Evolutionary conservation across 1,140 invertebrate genomes (phyloP).

Genomic region (Trichomalopsis sarcophagae): DNA sequence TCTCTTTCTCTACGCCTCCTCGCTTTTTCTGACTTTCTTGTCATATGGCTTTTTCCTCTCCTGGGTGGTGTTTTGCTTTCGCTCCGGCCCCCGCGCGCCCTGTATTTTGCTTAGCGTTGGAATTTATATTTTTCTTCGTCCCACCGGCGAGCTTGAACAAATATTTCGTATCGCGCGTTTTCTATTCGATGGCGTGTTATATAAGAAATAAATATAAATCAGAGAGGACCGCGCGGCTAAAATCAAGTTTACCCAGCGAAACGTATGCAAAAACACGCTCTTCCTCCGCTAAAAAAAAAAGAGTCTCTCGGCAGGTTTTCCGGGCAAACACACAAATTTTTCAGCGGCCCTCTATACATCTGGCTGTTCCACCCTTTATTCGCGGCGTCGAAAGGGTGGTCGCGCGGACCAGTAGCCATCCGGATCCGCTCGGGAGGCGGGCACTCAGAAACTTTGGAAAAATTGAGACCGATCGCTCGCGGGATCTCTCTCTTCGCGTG

Average conservation of each 20-base stretch:
- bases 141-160: neutral
- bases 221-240: no score
- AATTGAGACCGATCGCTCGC: constrained; percentile 59
- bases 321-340: constrained; percentile 6
- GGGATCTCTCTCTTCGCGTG: neutral
- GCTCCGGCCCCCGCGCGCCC: no score
- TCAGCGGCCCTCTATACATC: neutral
- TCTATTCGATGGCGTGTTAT: neutral
- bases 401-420: neutral
- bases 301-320: neutral
- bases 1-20: neutral
- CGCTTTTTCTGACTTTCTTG: constrained; percentile 1
- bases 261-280: neutral
- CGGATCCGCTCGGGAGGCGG: constrained; percentile 52
- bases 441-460: constrained; percentile 57
- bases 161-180: neutral
- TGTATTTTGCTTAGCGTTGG: neutral
- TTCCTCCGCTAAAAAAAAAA: neutral
- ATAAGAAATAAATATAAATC: neutral
- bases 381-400: neutral
- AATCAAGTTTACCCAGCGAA: no score
- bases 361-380: constrained; percentile 30
- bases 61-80: neutral
- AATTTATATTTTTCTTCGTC: neutral
- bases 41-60: neutral